Evolutionary conservation across 2,797 vertebrate species (phyloP).

Genomic region (Phalanger gymnotis): DNA sequence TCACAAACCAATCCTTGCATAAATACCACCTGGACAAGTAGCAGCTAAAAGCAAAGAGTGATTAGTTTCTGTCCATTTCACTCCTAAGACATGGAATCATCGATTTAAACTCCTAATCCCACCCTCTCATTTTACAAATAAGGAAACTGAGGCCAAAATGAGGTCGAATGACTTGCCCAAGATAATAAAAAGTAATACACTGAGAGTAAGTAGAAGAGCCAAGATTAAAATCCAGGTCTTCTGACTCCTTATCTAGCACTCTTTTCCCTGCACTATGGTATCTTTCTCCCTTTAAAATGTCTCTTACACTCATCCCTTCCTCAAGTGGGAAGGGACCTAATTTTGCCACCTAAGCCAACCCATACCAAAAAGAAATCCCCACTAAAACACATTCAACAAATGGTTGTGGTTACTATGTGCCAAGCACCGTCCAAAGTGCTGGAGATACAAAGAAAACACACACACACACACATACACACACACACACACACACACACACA

Average conservation of each 20-base stretch:
- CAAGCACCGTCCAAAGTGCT: background rate
- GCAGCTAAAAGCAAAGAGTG: background rate
- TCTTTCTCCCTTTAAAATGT: background rate
- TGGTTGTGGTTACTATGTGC: background rate
- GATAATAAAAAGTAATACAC: background rate
- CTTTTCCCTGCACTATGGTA: background rate
- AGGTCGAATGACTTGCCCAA: background rate
- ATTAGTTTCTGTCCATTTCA: background rate
- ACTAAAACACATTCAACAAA: background rate
- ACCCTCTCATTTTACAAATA: background rate
- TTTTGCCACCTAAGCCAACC: background rate
- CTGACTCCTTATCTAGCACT: background rate
- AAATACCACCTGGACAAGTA: background rate
- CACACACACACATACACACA: no score
- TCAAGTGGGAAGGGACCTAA: background rate
- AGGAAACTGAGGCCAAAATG: background rate
- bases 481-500: no score
- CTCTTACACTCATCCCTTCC: background rate
- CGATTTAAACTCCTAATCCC: background rate
- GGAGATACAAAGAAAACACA: background rate
- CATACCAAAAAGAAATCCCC: background rate
- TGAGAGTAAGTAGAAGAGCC: background rate
- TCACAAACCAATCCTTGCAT: background rate
- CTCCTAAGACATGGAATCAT: background rate
- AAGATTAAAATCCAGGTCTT: background rate